Evolutionary conservation across 2,888 invertebrate species (phyloP).

Genomic region (Polydrusus tereticollis): DNA sequence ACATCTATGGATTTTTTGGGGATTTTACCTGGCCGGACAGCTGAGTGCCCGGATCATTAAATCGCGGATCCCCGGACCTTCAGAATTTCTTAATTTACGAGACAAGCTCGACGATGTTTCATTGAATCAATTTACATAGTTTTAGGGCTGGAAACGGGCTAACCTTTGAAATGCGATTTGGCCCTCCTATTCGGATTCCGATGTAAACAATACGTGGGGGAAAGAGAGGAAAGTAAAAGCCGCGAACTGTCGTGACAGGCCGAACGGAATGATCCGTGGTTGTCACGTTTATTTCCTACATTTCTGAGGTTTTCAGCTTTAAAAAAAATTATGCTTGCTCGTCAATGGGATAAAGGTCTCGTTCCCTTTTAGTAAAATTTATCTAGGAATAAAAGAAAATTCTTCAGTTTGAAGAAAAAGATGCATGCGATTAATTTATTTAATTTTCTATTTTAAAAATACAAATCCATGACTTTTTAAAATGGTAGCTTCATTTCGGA

Average conservation of each 20-base stretch:
- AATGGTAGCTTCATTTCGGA: too few species aligned
- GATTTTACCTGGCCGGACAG: conserved; percentile 42
- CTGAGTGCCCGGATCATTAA: conserved; percentile 40
- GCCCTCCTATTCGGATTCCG: too few species aligned
- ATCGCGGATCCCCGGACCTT: conserved; percentile 17
- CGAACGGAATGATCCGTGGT: conserved; percentile 9
- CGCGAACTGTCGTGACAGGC: not conserved
- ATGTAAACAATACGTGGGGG: conserved; percentile 44
- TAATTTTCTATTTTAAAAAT: too few species aligned
- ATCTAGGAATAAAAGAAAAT: too few species aligned
- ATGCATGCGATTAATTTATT: too few species aligned
- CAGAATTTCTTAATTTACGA: conserved; percentile 39
- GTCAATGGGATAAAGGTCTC: too few species aligned
- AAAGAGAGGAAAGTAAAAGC: conserved; percentile 1
- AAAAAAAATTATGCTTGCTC: too few species aligned
- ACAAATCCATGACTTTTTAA: too few species aligned
- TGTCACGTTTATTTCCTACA: conserved; percentile 29
- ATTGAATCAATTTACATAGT: conserved; percentile 24
- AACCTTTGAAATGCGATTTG: conserved; percentile 20
- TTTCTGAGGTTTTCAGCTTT: not conserved
- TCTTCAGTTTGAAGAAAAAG: too few species aligned
- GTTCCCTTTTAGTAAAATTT: too few species aligned
- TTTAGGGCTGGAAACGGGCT: not conserved
- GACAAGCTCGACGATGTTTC: conserved; percentile 9
- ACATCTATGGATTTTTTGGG: conserved; percentile 25